Evolutionary conservation across 2,888 invertebrate species (phyloP).

Genomic region (Isotomurus palustris): DNA sequence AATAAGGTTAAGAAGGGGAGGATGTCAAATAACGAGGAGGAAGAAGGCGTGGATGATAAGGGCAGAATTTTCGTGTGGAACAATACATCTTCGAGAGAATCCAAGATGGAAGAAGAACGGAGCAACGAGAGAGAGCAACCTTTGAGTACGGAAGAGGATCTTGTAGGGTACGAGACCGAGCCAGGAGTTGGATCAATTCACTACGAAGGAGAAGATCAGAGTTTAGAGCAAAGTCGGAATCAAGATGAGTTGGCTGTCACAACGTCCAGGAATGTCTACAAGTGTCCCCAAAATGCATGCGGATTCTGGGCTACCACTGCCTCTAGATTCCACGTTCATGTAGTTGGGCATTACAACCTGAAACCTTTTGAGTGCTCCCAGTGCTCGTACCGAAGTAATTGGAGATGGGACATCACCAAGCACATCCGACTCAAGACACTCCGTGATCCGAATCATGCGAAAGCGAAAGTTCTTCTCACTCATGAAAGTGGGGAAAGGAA

Average conservation of each 20-base stretch:
- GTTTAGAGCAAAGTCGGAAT: constrained; percentile 21
- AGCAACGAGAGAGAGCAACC: background rate
- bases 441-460: constrained; percentile 74
- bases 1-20: constrained; percentile 15
- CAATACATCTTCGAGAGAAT: background rate
- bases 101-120: background rate
- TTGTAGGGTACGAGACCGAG: constrained; percentile 53
- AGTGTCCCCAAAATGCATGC: constrained; percentile 74
- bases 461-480: constrained; percentile 73
- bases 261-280: constrained; percentile 60
- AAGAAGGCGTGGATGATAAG: constrained; percentile 14
- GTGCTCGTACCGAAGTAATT: constrained; percentile 78
- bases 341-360: constrained; percentile 75
- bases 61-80: constrained; percentile 29
- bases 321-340: constrained; percentile 87
- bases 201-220: constrained; percentile 17
- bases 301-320: constrained; percentile 89
- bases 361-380: constrained; percentile 93
- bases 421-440: constrained; percentile 87
- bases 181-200: constrained; percentile 53
- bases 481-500: constrained; percentile 78
- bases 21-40: constrained; percentile 20
- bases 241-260: constrained; percentile 22
- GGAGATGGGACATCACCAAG: constrained; percentile 95
- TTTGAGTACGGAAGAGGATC: constrained; percentile 47